Conservation (phyloP, 1,140 invertebrate genomes). For the Wiebesia pumilae region DNA sequence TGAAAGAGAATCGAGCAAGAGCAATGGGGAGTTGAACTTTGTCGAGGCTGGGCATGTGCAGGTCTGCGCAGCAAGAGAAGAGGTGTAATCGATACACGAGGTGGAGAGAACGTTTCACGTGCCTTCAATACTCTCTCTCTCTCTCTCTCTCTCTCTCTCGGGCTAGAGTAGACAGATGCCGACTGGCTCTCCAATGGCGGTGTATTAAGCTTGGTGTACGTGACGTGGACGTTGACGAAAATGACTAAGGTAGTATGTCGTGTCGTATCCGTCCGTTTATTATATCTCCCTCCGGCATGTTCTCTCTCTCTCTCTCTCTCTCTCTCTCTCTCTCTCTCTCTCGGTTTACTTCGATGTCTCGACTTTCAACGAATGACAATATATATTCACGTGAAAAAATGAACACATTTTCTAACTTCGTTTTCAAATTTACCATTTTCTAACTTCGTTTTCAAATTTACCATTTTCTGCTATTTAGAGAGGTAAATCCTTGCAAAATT, state of each 20-base stretch:
- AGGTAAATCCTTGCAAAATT: too few species aligned
- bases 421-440: too few species aligned
- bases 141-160: background rate
- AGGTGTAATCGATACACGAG: conserved; percentile 60
- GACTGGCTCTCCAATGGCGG: conserved; percentile 24
- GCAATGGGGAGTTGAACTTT: conserved; percentile 38
- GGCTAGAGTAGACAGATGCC: background rate
- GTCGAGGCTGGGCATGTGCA: background rate
- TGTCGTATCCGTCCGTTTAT: conserved; percentile 38
- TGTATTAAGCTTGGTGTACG: conserved; percentile 53
- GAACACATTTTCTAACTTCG: too few species aligned
- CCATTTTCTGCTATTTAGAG: too few species aligned
- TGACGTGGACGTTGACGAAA: conserved; percentile 56
- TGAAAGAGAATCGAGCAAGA: conserved; percentile 24
- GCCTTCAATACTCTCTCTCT: conserved; percentile 55
- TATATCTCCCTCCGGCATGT: conserved; percentile 7
- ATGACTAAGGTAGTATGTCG: conserved; percentile 38
- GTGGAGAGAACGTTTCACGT: conserved; percentile 56
- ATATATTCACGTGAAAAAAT: too few species aligned
- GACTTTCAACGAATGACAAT: too few species aligned
- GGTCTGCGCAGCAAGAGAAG: background rate
- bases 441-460: too few species aligned
- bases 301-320: background rate
- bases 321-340: too few species aligned
- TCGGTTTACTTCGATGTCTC: too few species aligned